Base-by-base conservation (phyloP, 2,797 vertebrate species). In the Myoxocephalus aenaeus region DNA sequence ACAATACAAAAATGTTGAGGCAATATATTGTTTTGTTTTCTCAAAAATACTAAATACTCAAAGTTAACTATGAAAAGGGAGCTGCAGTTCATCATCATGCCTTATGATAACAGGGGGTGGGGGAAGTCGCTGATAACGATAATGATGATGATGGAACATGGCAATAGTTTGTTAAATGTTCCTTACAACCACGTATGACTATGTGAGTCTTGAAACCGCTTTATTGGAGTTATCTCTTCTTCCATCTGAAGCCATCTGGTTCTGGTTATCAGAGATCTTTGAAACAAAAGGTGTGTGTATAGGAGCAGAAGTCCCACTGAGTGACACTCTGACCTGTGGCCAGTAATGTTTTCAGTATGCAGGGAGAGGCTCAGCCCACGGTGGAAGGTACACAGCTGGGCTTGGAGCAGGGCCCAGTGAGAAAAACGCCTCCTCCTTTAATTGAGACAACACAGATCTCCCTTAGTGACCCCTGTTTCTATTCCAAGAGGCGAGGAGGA, bases 331-430 rank as follows among this genome's bases (percentile, higher is more conserved):
- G 92, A 93, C 94, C 92, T 81, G 67, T 73, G 80, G 89, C 86
- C 90, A 86, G 81, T 93, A 92, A 94, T 93, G 89, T 88, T 87
- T 93, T 93, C 93, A 94, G 91, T 92, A 91, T 94, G 92, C 86
- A 90, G 89, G 86, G 91, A 92, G 90, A 87, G 87, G 89, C 84
- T 87, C 81, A 77, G 88, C 92, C 92, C 89, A 92, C 86, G 59
- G 61, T 87, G 87, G 87, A 90, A 88, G 87, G 87, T 91, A 84
- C 90, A 89, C 92, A 94, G 94, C 93, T 94, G 92, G 92, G 85
- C 87, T 88, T 88, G 90, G 92, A 93, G 74, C 83, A 17, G 54
- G 82, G 89, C 91, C 90, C 89, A 91, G 86, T 25, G 81, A 90
- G 89, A 86, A 86, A 89, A 89, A 83, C 79, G 70, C 89, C 90